phyloP scores from a whole-genome alignment of 2,113 vertebrate species.

The Tragelaphus buxtoni region DNA sequence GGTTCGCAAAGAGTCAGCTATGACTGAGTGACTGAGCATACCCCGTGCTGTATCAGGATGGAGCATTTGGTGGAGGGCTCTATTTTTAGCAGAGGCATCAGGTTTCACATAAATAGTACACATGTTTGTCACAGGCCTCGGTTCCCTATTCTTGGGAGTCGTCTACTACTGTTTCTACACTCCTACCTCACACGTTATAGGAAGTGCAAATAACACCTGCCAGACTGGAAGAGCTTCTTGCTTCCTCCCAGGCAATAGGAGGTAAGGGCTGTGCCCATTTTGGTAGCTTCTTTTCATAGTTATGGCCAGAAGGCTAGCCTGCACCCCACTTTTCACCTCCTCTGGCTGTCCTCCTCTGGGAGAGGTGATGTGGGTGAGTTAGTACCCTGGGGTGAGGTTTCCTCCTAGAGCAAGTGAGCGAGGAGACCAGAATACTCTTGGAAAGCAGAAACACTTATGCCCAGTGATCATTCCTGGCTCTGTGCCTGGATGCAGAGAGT shows the following conservation, averaged over 20 bases:
- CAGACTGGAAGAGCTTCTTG: neutral
- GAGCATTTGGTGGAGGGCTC: slow-evolving; percentile 34
- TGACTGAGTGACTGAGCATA: neutral
- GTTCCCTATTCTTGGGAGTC: slow-evolving; percentile 7
- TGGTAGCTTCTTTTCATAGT: neutral
- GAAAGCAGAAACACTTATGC: neutral
- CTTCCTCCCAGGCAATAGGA: neutral
- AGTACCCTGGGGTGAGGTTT: neutral
- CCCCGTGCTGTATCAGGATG: neutral
- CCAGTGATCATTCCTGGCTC: neutral
- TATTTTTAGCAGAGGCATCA: slow-evolving; percentile 59
- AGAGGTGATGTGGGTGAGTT: accelerated
- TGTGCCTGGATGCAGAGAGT: accelerated
- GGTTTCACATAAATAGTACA: slow-evolving; percentile 10
- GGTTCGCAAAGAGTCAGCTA: accelerated
- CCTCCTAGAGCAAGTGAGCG: neutral
- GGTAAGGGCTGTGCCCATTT: neutral
- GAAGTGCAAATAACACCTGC: neutral
- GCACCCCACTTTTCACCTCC: neutral
- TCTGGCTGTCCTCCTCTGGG: neutral
- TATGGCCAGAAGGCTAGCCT: accelerated
- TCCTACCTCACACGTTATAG: neutral
- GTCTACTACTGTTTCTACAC: slow-evolving; percentile 6
- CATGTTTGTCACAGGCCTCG: slow-evolving; percentile 15
- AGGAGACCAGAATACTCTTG: neutral